Conservation (phyloP, 2,797 vertebrate species). For the Potorous gilbertii region DNA sequence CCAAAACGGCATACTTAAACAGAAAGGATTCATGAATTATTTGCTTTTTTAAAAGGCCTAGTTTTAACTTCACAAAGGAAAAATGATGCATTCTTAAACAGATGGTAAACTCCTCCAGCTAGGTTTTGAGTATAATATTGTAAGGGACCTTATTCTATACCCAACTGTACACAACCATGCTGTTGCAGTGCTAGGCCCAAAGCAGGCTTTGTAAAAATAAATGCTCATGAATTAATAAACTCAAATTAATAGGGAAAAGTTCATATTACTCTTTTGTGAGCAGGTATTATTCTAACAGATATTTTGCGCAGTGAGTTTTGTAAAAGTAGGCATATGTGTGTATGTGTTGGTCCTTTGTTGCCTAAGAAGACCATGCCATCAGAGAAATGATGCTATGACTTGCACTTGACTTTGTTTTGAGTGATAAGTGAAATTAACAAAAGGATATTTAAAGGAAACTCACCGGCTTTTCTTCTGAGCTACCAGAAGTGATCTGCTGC, state of each 20-base stretch:
- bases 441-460: conserved; percentile 56
- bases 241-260: not conserved
- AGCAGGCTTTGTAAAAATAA: not conserved
- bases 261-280: not conserved
- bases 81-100: not conserved
- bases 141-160: not conserved
- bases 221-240: conserved; percentile 7
- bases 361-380: too few species aligned
- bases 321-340: not conserved
- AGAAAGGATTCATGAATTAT: conserved; percentile 5
- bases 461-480: conserved; percentile 83
- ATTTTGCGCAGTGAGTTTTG: not conserved
- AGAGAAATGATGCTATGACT: too few species aligned
- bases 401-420: too few species aligned
- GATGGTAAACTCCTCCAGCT: not conserved
- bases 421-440: not conserved
- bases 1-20: not conserved
- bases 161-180: not conserved
- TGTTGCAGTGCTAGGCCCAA: not conserved
- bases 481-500: conserved; percentile 75
- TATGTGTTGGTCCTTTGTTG: too few species aligned
- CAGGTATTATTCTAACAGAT: conserved; percentile 8
- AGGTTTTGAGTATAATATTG: not conserved
- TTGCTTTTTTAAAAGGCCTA: conserved; percentile 27
- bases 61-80: conserved; percentile 20